Evolutionary conservation across 2,888 invertebrate genomes (phyloP), one percentile per base, ranked within the genome.

Genomic region (Mythimna pallens): DNA sequence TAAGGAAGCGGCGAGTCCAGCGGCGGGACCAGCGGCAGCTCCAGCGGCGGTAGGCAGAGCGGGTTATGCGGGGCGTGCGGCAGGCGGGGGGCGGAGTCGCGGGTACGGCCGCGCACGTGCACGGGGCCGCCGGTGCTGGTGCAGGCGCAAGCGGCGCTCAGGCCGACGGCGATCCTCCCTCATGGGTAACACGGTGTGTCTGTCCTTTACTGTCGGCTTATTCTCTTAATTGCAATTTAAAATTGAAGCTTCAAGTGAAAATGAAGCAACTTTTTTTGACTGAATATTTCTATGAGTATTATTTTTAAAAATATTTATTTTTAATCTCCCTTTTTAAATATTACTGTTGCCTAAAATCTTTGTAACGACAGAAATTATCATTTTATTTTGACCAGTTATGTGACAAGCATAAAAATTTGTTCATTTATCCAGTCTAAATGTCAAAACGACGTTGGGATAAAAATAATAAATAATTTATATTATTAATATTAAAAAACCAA

Each of bases 101-200:
- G 95, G 94, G 94, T 92, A 93, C 93, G 94, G 93, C 91, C 91
- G 93, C 88, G 87, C 89, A 80, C 87, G 93, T 87, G 86, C 89
- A 76, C 82, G 87, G 87, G 91, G 93, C 85, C 93, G 94, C 86
- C 93, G 94, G 69, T 94, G 95, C 85, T 92, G 95, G 93, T 95
- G 96, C 92, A 93, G 93, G 86, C 94, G 95, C 90, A 93, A 91
- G 90, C 93, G 95, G 80, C 94, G 95, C 92, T 88, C 93, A 88
- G 93, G 93, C 93, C 94, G 94, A 76, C 94, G 94, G 89, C 94
- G 94, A 83, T 80, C 93, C 92, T 89, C 92, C 84, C 94, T 94
- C 94, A 94, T 95, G 94, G 96, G 95, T 95, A 95, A 95, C 96
- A 95, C 89, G 96, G 96, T 96, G 95, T 96, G 96, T 96, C 93